Conservation (phyloP, 2,888 invertebrate genomes). For the Coenonympha glycerion region DNA sequence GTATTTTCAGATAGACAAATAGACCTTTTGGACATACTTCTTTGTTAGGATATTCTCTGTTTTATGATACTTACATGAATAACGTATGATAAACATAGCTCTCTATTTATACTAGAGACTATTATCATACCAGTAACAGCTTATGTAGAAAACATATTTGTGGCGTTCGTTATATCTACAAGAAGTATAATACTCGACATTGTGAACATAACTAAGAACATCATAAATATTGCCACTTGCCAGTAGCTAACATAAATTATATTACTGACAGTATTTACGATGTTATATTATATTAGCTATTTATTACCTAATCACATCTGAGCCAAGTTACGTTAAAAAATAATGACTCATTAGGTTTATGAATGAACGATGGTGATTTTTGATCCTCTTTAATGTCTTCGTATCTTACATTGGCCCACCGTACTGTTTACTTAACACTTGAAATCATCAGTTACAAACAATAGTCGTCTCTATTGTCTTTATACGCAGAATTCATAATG, state of each 20-base stretch:
- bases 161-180: neutral
- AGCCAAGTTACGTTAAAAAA: neutral
- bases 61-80: neutral
- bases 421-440: constrained; percentile 14
- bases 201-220: too few species aligned
- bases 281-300: too few species aligned
- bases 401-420: neutral
- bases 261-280: neutral
- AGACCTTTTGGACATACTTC: too few species aligned
- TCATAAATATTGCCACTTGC: too few species aligned
- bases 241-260: neutral
- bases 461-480: constrained; percentile 1
- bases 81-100: neutral
- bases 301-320: neutral
- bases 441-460: neutral
- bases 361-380: neutral
- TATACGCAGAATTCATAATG: constrained; percentile 2
- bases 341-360: constrained; percentile 1
- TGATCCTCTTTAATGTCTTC: neutral
- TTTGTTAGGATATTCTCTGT: too few species aligned
- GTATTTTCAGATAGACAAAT: too few species aligned
- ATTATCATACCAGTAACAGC: neutral
- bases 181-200: too few species aligned
- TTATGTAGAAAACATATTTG: neutral
- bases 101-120: neutral